Conservation (phyloP, 2,113 vertebrate species). For the Canis aureus region DNA sequence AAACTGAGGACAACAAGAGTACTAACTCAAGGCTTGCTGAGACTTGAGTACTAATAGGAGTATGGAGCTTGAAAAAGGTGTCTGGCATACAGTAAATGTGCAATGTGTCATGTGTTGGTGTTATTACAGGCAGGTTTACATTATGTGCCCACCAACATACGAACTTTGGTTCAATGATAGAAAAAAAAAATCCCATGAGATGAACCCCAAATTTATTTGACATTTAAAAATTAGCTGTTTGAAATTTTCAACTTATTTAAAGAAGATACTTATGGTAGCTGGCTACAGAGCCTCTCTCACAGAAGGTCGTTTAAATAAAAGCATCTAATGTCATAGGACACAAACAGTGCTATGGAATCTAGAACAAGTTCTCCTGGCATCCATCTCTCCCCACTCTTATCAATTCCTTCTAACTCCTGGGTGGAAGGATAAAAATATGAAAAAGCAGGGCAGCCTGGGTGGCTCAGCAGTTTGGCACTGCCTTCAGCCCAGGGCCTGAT, state of each 20-base stretch:
- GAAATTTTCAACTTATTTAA: neutral
- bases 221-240: neutral
- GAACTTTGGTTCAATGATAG: neutral
- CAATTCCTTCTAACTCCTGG: neutral
- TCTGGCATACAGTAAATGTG: neutral
- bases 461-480: too few species aligned
- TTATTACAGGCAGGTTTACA: neutral
- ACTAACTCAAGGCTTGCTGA: neutral
- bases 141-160: neutral
- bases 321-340: neutral
- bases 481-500: too few species aligned
- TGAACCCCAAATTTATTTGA: neutral
- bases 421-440: neutral
- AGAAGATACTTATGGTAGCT: neutral
- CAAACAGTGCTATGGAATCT: neutral
- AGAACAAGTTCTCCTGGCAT: neutral
- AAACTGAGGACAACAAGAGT: neutral
- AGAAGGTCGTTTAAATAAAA: neutral
- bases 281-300: neutral
- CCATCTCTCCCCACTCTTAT: neutral
- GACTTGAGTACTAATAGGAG: neutral
- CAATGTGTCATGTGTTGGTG: fast-evolving
- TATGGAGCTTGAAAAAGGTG: neutral
- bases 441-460: neutral
- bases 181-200: neutral